Base-by-base conservation (phyloP, 2,888 invertebrate species). In the Epirrhoe alternata region DNA sequence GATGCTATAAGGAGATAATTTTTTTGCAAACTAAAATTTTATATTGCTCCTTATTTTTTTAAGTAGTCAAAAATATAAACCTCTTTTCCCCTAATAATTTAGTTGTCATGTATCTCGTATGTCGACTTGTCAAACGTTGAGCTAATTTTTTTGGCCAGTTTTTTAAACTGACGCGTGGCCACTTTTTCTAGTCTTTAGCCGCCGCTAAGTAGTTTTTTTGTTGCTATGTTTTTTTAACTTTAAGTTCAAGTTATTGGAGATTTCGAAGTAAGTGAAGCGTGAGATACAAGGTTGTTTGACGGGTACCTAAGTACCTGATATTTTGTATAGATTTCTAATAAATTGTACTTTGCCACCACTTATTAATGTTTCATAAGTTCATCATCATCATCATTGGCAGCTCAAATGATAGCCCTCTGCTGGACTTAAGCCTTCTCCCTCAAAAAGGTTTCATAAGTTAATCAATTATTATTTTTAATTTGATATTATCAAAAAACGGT, bases 181-280 rank as follows among this genome's bases (percentile, higher is more conserved):
- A 66, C 61, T 74, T 74, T 73, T 72, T 70, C 61, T 64, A 67
- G 67, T 72, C 64, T 66, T 70, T 68, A 68, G 60, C 70, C 60
- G 71, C 72, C 66, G 69, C 69, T 74, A 75, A 74, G 74, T 71
- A 69, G 66, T 64, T 71, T 78, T 77, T 72, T 76, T 68, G 55
- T 47, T 61, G 61, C 51, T 63, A 55, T 63, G 53, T 73, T 75
- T 73, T 71, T 71, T 61, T 2, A 66, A 70, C 77, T 77, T 74
- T 67, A 71, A 75, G 71, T 74, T 64, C 54, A 60, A 78, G 76
- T 77, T 77, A 78, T 77, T 75, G 75, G 82, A 81, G 82, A 84
- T 87, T 86, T 86, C 83, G 77, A 73, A 83, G 77, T 81, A 82
- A 87, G 67, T 88, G 86, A 86, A 86, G 82, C 89, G 83, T 85